Percentiles rank a stretch among this genome's conserved stretches.
These are phyloP conservation scores for Drosophila macrospina DNA, from an alignment of 2,888 invertebrate genomes.

Conservation along the genomic window DNA sequence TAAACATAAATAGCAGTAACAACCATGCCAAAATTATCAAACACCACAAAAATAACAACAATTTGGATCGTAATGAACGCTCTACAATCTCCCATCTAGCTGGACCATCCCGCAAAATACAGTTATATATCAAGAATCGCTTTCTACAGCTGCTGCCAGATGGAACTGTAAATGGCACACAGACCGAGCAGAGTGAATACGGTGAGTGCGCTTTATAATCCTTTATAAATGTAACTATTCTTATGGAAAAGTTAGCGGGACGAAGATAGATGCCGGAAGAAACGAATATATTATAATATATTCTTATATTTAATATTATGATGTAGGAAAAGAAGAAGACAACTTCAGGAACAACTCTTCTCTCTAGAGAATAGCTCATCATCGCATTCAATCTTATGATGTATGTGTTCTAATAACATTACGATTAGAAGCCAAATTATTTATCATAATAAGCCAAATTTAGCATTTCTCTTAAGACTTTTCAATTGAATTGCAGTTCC, in stretches of 20 bases:
- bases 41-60: conserved; percentile 73
- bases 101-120: conserved; percentile 92
- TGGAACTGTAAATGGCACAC: conserved; percentile 94
- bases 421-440: background rate
- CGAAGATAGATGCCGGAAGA: background rate
- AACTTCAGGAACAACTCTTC: too few species aligned
- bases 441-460: background rate
- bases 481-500: background rate
- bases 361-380: too few species aligned
- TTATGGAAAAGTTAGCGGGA: background rate
- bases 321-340: too few species aligned
- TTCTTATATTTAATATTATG: too few species aligned
- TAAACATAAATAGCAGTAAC: conserved; percentile 74
- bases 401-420: background rate
- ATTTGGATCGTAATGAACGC: conserved; percentile 87
- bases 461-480: background rate
- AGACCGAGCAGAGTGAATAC: conserved; percentile 92
- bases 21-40: conserved; percentile 51
- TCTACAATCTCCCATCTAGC: conserved; percentile 93
- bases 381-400: too few species aligned
- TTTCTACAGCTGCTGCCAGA: conserved; percentile 93
- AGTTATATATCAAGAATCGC: conserved; percentile 93
- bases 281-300: too few species aligned
- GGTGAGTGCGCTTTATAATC: conserved; percentile 88
- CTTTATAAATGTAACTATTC: background rate